Evolutionary conservation across 2,888 invertebrate species (phyloP).

Genomic region (Camptogramma bilineatum): DNA sequence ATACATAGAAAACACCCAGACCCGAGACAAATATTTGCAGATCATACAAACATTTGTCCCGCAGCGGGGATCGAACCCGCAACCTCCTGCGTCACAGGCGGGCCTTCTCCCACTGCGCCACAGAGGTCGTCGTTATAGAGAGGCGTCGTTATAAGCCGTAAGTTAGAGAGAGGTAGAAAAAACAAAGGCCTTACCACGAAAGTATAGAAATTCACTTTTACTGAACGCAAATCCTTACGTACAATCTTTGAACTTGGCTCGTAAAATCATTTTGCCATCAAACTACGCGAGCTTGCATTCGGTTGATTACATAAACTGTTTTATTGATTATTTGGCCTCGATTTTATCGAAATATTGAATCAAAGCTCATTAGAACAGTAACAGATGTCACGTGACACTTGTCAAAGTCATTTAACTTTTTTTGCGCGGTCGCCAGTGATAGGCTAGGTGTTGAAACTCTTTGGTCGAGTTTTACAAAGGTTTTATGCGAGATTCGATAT

Average conservation of each 20-base stretch:
- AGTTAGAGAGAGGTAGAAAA: too few relatives aligned
- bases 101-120: too few relatives aligned
- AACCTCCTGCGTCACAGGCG: too few relatives aligned
- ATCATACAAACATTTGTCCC: too few relatives aligned
- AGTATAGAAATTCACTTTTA: constrained; percentile 8
- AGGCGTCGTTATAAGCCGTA: neutral
- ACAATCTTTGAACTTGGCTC: constrained; percentile 24
- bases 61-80: too few relatives aligned
- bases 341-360: constrained; percentile 26
- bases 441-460: neutral
- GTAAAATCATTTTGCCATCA: constrained; percentile 29
- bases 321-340: constrained; percentile 20
- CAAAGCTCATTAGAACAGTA: constrained; percentile 11
- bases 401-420: constrained; percentile 23
- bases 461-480: constrained; percentile 5
- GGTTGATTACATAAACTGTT: constrained; percentile 12
- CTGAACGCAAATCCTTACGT: constrained; percentile 2
- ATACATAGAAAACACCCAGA: too few relatives aligned
- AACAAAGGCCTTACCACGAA: constrained; percentile 13
- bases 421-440: constrained; percentile 19
- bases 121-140: constrained; percentile 14
- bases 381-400: constrained; percentile 23
- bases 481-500: neutral
- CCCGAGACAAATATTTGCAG: too few relatives aligned
- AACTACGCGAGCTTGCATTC: neutral